These are phyloP conservation scores for Drosophila silvestris DNA, from an alignment of 2,888 invertebrate species.

Conservation along the genomic window DNA sequence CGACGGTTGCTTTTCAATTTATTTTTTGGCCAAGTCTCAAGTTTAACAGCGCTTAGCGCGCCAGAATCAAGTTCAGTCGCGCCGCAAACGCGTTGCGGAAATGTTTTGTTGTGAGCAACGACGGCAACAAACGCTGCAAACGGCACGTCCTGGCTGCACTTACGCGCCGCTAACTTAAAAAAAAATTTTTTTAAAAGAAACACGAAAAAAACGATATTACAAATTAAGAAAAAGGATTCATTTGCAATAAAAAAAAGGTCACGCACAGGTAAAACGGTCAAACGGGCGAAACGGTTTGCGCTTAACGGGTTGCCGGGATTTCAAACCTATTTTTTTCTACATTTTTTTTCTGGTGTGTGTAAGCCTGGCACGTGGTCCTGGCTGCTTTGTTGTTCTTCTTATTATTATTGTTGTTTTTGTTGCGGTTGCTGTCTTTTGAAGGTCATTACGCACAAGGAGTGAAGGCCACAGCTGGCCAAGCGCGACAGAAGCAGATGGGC, in stretches of 20 bases:
- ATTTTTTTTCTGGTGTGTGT: slow-evolving; percentile 24
- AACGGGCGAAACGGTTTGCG: slow-evolving; percentile 23
- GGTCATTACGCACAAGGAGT: slow-evolving; percentile 70
- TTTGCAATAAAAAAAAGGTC: not conserved
- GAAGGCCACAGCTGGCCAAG: slow-evolving; percentile 45
- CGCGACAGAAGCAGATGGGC: not conserved
- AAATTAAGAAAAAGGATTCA: not conserved
- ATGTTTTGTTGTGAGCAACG: slow-evolving; percentile 77
- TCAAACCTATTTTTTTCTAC: slow-evolving; percentile 1
- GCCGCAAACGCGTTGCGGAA: slow-evolving; percentile 83
- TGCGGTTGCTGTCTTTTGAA: slow-evolving; percentile 63
- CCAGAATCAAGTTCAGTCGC: slow-evolving; percentile 82
- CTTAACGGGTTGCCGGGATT: slow-evolving; percentile 30
- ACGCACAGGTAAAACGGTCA: slow-evolving; percentile 42
- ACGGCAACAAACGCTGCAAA: slow-evolving; percentile 55
- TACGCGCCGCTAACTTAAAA: slow-evolving; percentile 5
- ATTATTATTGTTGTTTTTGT: slow-evolving; percentile 21
- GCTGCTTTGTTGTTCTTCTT: slow-evolving; percentile 25
- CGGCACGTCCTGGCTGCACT: slow-evolving; percentile 27
- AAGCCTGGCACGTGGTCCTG: slow-evolving; percentile 43
- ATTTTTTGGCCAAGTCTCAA: slow-evolving; percentile 76
- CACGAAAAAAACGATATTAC: not conserved
- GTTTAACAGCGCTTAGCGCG: slow-evolving; percentile 80
- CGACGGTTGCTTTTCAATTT: slow-evolving; percentile 69
- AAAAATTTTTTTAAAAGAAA: not conserved